These are phyloP conservation scores for Rhea americana DNA, from an alignment of 2,113 vertebrate genomes.

Conservation along the genomic window DNA sequence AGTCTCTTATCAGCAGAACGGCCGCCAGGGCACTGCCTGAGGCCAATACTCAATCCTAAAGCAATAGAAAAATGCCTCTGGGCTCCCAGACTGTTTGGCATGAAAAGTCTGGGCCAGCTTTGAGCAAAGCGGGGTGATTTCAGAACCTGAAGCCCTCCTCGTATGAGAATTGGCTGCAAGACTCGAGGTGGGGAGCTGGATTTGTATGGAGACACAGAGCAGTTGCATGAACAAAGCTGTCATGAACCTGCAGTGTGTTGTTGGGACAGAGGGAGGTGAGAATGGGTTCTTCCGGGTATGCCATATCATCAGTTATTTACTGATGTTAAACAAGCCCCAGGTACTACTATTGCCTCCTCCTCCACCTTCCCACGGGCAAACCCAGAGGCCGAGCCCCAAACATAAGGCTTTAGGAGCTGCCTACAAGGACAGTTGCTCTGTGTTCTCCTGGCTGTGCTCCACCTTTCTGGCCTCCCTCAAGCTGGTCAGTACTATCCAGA, in stretches of 20 bases:
- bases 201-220: neutral
- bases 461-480: rapidly evolving
- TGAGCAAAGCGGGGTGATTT: neutral
- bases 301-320: no score
- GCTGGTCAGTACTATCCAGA: neutral
- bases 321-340: neutral
- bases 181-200: rapidly evolving
- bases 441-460: neutral
- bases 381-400: neutral
- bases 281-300: neutral
- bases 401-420: neutral
- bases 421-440: neutral
- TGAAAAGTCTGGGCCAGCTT: neutral
- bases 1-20: neutral
- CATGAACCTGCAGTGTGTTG: rapidly evolving
- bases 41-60: neutral
- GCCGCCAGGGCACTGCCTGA: neutral
- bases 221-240: neutral
- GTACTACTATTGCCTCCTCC: rapidly evolving
- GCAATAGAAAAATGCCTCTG: neutral
- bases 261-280: neutral
- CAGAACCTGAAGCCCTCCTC: rapidly evolving
- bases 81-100: neutral
- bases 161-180: neutral
- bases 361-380: neutral